These are phyloP conservation scores for Lophura nycthemera DNA, from an alignment of 2,113 vertebrate species.

Conservation along the genomic window DNA sequence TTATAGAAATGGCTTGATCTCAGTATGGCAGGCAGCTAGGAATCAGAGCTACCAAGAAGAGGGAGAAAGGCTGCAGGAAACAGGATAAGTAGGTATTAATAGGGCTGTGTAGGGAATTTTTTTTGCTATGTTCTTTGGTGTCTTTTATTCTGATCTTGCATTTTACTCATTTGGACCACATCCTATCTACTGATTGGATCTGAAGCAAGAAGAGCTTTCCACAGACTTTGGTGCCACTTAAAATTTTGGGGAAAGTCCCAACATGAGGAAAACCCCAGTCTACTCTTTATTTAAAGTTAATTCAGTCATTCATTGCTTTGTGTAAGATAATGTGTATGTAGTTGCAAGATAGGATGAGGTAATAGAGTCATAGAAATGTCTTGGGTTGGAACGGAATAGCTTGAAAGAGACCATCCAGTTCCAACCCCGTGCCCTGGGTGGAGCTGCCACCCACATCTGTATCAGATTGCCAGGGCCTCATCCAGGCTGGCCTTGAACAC, in stretches of 20 bases:
- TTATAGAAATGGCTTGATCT: neutral
- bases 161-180: neutral
- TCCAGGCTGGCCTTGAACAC: neutral
- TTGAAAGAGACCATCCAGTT: neutral
- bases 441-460: neutral
- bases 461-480: neutral
- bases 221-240: neutral
- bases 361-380: neutral
- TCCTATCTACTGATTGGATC: neutral
- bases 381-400: neutral
- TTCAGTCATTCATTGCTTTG: neutral
- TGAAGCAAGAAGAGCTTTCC: neutral
- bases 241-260: neutral
- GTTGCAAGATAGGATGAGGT: neutral
- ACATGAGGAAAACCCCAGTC: neutral
- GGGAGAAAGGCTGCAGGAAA: neutral
- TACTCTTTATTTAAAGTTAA: neutral
- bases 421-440: neutral
- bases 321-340: neutral
- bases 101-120: neutral
- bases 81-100: neutral
- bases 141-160: neutral
- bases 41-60: neutral
- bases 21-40: neutral
- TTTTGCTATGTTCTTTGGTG: neutral